A percentile compares a stretch with the other conserved stretches of the same genome.
Evolutionary conservation across 2,113 vertebrate species (phyloP).

Genomic region (Cygnus buccinator): DNA sequence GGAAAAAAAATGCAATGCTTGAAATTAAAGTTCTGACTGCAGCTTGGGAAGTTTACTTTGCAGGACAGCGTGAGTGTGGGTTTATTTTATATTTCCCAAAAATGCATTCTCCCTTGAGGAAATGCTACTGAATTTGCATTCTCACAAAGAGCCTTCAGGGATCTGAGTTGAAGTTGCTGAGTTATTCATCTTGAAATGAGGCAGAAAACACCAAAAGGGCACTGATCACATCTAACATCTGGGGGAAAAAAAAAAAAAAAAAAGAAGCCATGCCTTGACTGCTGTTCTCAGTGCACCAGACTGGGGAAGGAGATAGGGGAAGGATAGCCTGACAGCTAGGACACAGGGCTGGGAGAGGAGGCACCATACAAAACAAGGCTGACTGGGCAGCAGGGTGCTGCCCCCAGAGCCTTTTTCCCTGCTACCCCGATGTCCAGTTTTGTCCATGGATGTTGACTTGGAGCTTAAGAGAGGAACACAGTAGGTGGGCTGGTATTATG

Average conservation of each 20-base stretch:
- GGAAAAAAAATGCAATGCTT: not conserved
- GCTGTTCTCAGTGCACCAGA: not conserved
- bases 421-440: not conserved
- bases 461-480: not conserved
- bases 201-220: not conserved
- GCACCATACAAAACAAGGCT: not conserved
- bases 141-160: not conserved
- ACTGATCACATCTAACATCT: not conserved
- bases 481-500: not conserved
- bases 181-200: not conserved
- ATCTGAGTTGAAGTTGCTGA: not conserved
- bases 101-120: not conserved
- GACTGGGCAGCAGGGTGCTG: not conserved
- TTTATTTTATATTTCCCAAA: constrained; percentile 5
- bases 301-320: not conserved
- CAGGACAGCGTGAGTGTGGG: not conserved
- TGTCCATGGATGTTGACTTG: not conserved
- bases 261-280: not conserved
- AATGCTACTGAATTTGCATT: not conserved
- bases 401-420: not conserved
- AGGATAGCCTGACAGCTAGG: not conserved
- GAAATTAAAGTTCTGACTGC: not conserved
- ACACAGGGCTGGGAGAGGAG: not conserved
- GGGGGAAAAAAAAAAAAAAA: not conserved
- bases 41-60: not conserved